These are phyloP conservation scores for Agrilus cyanescens DNA, from an alignment of 2,888 invertebrate genomes.

Conservation along the genomic window DNA sequence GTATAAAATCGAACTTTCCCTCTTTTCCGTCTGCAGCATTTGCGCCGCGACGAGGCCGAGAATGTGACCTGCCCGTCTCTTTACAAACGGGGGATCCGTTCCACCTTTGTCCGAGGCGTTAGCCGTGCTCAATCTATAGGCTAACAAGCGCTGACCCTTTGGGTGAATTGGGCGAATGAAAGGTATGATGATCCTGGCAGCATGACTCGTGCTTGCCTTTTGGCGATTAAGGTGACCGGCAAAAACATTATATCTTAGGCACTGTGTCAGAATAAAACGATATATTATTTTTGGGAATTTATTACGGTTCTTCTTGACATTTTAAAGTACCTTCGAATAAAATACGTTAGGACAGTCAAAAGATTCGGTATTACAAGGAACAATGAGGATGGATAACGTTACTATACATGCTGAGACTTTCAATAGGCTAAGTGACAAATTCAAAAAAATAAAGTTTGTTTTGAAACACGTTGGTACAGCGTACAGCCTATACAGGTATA, in stretches of 20 bases:
- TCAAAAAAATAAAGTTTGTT: no score
- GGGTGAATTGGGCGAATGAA: constrained; percentile 7
- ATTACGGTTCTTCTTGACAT: constrained; percentile 9
- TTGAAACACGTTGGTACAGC: no score
- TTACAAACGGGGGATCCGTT: not conserved
- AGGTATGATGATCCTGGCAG: constrained; percentile 7
- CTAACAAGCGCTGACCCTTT: constrained; percentile 2
- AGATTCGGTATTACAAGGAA: not conserved
- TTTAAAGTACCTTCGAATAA: constrained; percentile 11
- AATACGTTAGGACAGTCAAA: constrained; percentile 9
- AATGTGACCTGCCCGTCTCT: not conserved
- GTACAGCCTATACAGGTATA: no score
- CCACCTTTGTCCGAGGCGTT: constrained; percentile 10
- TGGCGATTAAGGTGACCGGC: constrained; percentile 5
- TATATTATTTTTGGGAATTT: constrained; percentile 15
- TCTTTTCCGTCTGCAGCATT: constrained; percentile 11
- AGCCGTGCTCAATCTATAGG: constrained; percentile 7
- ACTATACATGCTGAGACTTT: no score
- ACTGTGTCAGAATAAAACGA: constrained; percentile 9
- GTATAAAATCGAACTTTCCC: constrained; percentile 14
- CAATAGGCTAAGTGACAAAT: no score
- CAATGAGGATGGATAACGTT: not conserved
- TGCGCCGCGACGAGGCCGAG: constrained; percentile 5
- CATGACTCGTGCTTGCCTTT: constrained; percentile 14
- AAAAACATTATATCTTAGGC: constrained; percentile 3